A percentile compares a stretch with the other conserved stretches of the same genome.
Conservation (phyloP, 2,113 vertebrate genomes). For the Brienomyrus longianalis region DNA sequence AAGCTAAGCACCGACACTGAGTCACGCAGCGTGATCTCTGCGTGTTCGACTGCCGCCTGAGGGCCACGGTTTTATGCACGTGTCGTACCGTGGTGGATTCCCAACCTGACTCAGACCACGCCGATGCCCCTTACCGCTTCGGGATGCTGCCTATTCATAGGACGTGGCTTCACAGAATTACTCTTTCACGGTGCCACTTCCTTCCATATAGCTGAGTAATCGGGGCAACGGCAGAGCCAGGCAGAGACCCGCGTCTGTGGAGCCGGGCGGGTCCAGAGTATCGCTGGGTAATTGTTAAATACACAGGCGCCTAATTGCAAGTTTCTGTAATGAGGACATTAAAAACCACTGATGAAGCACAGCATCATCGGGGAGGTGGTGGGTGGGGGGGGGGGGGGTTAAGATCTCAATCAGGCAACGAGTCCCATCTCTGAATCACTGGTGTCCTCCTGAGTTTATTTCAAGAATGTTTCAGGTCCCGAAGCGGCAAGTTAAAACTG, state of each 20-base stretch:
- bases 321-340: background rate
- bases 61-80: background rate
- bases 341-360: conserved; percentile 4
- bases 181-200: background rate
- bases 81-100: background rate
- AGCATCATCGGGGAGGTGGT: background rate
- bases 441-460: background rate
- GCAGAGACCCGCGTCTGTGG: background rate
- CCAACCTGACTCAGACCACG: background rate
- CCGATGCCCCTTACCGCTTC: background rate
- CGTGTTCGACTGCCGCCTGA: background rate
- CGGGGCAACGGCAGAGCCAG: background rate
- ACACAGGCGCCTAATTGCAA: background rate
- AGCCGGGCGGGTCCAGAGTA: background rate
- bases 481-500: background rate
- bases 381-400: background rate
- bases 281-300: conserved; percentile 9
- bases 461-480: background rate
- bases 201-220: background rate
- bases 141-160: background rate
- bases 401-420: background rate
- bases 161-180: background rate
- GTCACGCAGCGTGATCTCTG: background rate
- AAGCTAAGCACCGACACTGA: background rate
- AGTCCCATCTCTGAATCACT: background rate